These are phyloP conservation scores for Oryzias melastigma DNA, from an alignment of 2,113 vertebrate genomes.

Conservation along the genomic window DNA sequence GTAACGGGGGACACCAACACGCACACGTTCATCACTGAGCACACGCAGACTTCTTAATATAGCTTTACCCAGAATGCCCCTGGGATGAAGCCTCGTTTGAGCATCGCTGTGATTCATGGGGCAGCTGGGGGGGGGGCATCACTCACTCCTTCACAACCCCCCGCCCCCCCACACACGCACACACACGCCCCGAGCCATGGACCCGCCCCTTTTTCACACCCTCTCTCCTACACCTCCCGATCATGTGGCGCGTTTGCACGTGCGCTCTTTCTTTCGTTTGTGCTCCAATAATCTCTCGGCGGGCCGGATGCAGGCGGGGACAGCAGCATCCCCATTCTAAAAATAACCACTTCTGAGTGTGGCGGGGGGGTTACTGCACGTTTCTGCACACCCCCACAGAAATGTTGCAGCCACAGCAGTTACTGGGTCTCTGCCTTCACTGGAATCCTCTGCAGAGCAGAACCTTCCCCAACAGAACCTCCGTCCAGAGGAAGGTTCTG, in stretches of 20 bases:
- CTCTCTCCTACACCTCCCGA: constrained; percentile 43
- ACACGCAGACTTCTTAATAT: constrained; percentile 50
- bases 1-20: too few relatives aligned
- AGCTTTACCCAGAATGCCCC: constrained; percentile 31
- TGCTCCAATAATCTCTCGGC: constrained; percentile 78
- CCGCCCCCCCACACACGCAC: too few relatives aligned
- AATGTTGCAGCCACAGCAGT: constrained; percentile 33
- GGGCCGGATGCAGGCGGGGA: constrained; percentile 64
- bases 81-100: constrained; percentile 22
- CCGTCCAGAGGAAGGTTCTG: too few relatives aligned
- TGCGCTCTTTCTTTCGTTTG: constrained; percentile 65
- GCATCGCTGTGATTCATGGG: constrained; percentile 26
- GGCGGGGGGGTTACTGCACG: constrained; percentile 13
- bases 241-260: constrained; percentile 73
- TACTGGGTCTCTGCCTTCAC: constrained; percentile 30
- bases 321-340: constrained; percentile 77
- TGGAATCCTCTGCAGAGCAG: too few relatives aligned
- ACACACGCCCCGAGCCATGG: too few relatives aligned
- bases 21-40: constrained; percentile 24
- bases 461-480: too few relatives aligned
- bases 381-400: constrained; percentile 42
- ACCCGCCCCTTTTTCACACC: constrained; percentile 37
- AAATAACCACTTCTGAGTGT: constrained; percentile 77
- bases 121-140: constrained; percentile 19
- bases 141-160: constrained; percentile 12